Conservation (phyloP, 2,797 vertebrate species). For the Cynopterus sphinx region DNA sequence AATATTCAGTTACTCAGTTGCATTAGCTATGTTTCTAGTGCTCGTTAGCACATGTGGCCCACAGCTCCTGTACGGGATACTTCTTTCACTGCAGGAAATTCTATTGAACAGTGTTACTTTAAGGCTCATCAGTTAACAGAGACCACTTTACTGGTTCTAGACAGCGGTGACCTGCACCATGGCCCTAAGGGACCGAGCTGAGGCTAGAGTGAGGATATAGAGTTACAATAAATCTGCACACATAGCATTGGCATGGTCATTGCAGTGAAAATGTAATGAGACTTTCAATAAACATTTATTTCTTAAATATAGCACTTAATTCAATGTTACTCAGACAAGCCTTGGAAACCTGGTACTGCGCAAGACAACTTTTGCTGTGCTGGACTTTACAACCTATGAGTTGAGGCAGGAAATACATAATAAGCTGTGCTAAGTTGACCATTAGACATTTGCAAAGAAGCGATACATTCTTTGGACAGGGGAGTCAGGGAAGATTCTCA, state of each 20-base stretch:
- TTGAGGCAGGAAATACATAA: slow-evolving; percentile 5
- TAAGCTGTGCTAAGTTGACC: not conserved
- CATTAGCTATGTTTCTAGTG: not conserved
- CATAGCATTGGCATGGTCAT: not conserved
- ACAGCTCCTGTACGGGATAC: not conserved
- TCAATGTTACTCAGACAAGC: not conserved
- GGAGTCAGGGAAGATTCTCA: not conserved
- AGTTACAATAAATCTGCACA: not conserved
- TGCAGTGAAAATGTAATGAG: not conserved
- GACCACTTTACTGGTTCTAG: not conserved
- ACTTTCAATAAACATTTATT: not conserved
- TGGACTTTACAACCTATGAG: not conserved
- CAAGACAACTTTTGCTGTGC: not conserved
- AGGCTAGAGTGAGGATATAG: not conserved
- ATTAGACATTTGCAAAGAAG: not conserved
- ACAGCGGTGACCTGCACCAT: accelerated
- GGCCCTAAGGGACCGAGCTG: not conserved
- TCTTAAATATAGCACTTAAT: not conserved
- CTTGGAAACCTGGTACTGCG: not conserved
- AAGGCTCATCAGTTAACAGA: not conserved
- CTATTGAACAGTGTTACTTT: accelerated
- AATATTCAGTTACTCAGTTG: not conserved
- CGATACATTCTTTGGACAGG: not conserved
- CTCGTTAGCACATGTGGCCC: accelerated
- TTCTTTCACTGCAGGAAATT: not conserved